Evolutionary conservation across 2,797 vertebrate genomes (phyloP).

Genomic region (Gymnoscopelus microlampas): DNA sequence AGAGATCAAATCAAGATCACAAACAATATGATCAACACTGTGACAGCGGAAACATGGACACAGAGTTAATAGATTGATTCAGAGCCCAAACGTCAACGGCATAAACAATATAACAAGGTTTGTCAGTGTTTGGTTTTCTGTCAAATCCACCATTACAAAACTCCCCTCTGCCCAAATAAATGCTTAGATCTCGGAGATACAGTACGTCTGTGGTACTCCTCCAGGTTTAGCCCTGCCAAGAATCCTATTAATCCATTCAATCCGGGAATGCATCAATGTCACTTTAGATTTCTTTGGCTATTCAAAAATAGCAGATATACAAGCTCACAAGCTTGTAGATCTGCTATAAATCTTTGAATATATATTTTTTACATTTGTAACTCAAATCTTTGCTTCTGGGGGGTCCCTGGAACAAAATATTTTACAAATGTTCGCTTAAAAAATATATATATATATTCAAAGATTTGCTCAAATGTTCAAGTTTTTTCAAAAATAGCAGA

Average conservation of each 20-base stretch:
- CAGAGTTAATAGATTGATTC: constrained; percentile 25
- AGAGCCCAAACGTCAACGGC: constrained; percentile 6
- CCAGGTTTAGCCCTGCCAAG: constrained; percentile 58
- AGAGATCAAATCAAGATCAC: constrained; percentile 14
- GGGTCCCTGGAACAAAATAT: no score
- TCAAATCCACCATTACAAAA: constrained; percentile 36
- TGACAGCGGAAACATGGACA: constrained; percentile 33
- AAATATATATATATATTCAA: no score
- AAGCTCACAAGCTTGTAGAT: no score
- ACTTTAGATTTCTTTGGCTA: no score
- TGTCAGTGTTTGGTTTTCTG: constrained; percentile 42
- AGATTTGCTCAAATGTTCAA: no score
- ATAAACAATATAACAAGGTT: constrained; percentile 29
- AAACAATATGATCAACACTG: constrained; percentile 37
- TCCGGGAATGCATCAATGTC: constrained; percentile 4
- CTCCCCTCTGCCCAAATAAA: constrained; percentile 26
- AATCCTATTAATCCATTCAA: constrained; percentile 72
- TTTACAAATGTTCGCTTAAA: no score
- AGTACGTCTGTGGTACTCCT: constrained; percentile 39
- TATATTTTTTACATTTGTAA: no score
- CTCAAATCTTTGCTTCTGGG: no score
- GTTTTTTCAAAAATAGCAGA: no score
- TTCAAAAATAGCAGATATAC: no score
- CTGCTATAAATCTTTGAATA: no score
- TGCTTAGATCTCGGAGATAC: constrained; percentile 57